Percentiles rank a stretch among this genome's conserved stretches.
Conservation (phyloP, 2,113 vertebrate genomes). For the Nibea albiflora region DNA sequence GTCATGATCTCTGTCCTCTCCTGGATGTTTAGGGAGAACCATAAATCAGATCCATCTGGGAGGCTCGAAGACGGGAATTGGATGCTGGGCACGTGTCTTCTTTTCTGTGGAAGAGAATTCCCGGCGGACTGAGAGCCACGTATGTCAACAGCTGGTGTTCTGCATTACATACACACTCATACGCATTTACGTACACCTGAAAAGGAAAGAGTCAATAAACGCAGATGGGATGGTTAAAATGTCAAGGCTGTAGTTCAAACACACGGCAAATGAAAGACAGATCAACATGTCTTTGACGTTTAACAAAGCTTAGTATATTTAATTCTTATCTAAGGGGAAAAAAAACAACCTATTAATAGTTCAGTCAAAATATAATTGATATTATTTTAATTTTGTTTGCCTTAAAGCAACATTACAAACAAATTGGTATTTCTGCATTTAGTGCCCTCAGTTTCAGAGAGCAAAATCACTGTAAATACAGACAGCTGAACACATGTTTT, state of each 20-base stretch:
- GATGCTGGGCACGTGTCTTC: constrained; percentile 11
- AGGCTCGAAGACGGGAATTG: constrained; percentile 9
- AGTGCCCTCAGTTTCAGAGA: too few species aligned
- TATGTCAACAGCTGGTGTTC: constrained; percentile 65
- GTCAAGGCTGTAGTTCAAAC: constrained; percentile 26
- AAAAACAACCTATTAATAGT: neutral
- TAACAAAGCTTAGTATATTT: neutral
- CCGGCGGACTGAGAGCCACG: constrained; percentile 44
- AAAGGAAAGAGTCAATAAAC: constrained; percentile 55
- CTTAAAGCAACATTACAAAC: neutral
- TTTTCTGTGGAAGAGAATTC: constrained; percentile 15
- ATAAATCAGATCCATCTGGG: constrained; percentile 61
- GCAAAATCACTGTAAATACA: too few species aligned
- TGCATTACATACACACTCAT: constrained; percentile 11
- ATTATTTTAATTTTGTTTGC: neutral
- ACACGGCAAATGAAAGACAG: constrained; percentile 37
- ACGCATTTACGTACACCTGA: constrained; percentile 47
- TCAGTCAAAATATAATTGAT: neutral
- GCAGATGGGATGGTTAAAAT: constrained; percentile 35
- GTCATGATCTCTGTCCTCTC: constrained; percentile 29
- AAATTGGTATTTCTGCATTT: too few species aligned
- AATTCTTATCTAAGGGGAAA: neutral
- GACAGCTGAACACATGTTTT: too few species aligned
- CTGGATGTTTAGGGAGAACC: constrained; percentile 37
- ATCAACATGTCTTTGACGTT: constrained; percentile 3